Percentiles rank a stretch among this genome's conserved stretches.
These are phyloP conservation scores for Gymnothorax javanicus DNA, from an alignment of 2,797 vertebrate genomes.

Conservation along the genomic window DNA sequence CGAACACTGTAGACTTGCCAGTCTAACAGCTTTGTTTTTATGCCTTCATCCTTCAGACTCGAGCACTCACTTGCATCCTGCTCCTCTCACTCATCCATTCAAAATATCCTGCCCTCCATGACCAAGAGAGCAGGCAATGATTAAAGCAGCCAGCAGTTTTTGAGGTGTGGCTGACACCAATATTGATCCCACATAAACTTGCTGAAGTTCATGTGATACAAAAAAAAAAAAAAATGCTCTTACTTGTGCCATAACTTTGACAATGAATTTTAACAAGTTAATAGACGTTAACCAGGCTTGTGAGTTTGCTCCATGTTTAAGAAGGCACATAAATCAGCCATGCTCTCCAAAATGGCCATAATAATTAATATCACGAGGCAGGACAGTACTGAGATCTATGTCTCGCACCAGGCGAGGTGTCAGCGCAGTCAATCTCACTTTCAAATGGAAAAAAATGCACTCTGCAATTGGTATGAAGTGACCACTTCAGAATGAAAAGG, in stretches of 20 bases:
- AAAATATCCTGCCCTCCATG: slow-evolving; percentile 17
- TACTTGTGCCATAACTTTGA: neutral
- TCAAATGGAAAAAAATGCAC: slow-evolving; percentile 46
- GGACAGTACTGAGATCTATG: slow-evolving; percentile 32
- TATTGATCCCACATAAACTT: neutral
- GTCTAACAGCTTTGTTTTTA: neutral
- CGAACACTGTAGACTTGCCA: neutral
- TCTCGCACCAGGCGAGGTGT: neutral
- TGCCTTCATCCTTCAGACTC: slow-evolving; percentile 1
- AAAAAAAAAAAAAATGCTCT: neutral
- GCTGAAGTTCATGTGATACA: neutral
- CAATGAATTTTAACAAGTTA: neutral
- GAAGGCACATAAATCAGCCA: slow-evolving; percentile 28
- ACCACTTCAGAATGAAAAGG: slow-evolving; percentile 55
- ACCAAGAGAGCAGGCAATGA: neutral
- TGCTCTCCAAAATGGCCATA: neutral
- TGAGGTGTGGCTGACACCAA: neutral
- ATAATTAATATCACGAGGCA: slow-evolving; percentile 45
- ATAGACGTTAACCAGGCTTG: neutral
- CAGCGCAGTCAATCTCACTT: slow-evolving; percentile 32
- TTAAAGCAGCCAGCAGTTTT: neutral
- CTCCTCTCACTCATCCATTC: neutral
- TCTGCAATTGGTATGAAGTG: slow-evolving; percentile 56
- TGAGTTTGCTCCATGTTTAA: slow-evolving; percentile 2
- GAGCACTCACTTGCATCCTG: neutral